Percentiles rank a stretch among this genome's conserved stretches.
Evolutionary conservation across 2,113 vertebrate genomes (phyloP).

Genomic region (Prinia subflava): DNA sequence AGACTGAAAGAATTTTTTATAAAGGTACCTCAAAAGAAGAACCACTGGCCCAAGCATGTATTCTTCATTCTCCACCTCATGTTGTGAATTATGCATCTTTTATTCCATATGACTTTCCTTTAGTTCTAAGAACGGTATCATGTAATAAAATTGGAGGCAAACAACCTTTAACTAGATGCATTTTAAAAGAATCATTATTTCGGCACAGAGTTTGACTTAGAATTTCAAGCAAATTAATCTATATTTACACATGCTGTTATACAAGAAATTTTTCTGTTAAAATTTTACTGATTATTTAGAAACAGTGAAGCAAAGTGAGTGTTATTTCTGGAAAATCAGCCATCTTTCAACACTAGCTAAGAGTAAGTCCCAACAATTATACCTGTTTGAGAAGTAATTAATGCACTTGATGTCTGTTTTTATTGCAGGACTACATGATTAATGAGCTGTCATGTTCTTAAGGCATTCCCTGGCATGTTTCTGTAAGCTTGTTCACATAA

Average conservation of each 20-base stretch:
- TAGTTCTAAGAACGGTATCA: neutral
- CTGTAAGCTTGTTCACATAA: conserved; percentile 8
- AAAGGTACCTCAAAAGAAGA: neutral
- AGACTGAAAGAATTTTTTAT: neutral
- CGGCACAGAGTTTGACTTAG: neutral
- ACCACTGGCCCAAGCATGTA: too few species aligned
- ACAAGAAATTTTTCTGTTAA: neutral
- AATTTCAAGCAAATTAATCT: neutral
- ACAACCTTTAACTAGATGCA: neutral
- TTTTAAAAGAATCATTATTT: neutral
- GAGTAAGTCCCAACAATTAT: neutral
- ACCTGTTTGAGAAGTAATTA: neutral
- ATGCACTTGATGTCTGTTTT: neutral
- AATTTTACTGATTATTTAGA: neutral
- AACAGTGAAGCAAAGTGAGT: neutral
- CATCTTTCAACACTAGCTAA: neutral
- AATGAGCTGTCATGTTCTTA: conserved; percentile 18
- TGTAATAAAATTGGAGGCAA: neutral
- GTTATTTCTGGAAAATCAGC: neutral
- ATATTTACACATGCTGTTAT: neutral
- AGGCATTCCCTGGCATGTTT: conserved; percentile 4
- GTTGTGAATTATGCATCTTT: neutral
- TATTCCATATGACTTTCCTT: neutral
- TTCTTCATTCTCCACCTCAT: neutral
- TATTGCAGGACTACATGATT: neutral